These are phyloP conservation scores for Aurelia aurita complex sp. Pacific DNA, from an alignment of 30 jellyfish, hydroid and myxozoan genomes.

Conservation along the genomic window DNA sequence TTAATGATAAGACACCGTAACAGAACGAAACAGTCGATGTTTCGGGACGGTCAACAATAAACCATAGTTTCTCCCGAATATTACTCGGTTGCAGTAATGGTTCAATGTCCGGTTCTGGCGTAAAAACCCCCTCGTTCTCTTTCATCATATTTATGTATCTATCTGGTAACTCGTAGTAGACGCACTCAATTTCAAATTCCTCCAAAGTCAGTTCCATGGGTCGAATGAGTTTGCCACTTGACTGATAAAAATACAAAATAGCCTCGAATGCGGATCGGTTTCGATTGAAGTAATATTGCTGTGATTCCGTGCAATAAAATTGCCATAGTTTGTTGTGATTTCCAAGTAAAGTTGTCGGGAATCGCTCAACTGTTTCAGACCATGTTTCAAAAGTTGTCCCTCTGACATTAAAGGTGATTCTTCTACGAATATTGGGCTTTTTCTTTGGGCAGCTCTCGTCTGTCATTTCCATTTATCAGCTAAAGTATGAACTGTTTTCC, in stretches of 20 bases:
- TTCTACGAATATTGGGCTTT: neutral
- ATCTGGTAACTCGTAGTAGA: constrained; percentile 55
- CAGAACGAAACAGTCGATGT: constrained; percentile 6
- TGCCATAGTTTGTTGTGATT: constrained; percentile 37
- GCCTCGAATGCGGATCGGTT: constrained; percentile 78
- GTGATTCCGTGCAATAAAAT: constrained; percentile 15
- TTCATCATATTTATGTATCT: constrained; percentile 51
- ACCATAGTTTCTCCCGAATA: constrained; percentile 48
- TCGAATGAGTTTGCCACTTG: constrained; percentile 65
- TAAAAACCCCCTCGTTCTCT: constrained; percentile 43
- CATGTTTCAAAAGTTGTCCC: constrained; percentile 79
- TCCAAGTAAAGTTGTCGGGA: constrained; percentile 75
- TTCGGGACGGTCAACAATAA: constrained; percentile 25
- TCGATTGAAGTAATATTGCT: constrained; percentile 54
- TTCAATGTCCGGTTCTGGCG: neutral
- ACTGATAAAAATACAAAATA: constrained; percentile 69
- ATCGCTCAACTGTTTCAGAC: constrained; percentile 67
- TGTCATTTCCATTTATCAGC: no score
- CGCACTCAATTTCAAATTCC: constrained; percentile 73
- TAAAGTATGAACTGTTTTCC: no score
- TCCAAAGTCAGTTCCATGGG: constrained; percentile 66
- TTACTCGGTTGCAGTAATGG: neutral
- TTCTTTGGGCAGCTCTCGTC: no score
- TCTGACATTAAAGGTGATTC: constrained; percentile 74
- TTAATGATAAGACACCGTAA: constrained; percentile 27